Conservation (phyloP, 2,888 invertebrate species). For the Incurvaria masculella region DNA sequence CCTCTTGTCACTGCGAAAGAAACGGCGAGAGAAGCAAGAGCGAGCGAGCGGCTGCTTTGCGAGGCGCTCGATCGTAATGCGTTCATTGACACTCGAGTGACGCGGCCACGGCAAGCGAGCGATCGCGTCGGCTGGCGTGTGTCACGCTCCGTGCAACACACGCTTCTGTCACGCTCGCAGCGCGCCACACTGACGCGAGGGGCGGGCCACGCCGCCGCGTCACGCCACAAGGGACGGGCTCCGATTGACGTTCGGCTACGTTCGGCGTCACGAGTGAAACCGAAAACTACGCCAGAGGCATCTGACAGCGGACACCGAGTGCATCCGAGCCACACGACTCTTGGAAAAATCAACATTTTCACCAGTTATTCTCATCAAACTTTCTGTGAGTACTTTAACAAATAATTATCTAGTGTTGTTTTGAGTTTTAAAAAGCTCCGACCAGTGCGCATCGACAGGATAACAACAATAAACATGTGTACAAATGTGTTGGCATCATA, state of each 20-base stretch:
- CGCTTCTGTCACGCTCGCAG: neutral
- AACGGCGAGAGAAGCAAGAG: neutral
- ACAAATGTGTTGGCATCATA: too few relatives aligned
- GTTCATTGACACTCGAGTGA: too few relatives aligned
- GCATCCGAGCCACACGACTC: neutral
- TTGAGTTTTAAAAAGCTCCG: too few relatives aligned
- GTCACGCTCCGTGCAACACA: neutral
- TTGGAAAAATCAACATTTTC: neutral
- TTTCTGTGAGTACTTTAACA: neutral
- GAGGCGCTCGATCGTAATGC: neutral
- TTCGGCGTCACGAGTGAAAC: neutral
- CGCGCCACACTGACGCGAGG: neutral
- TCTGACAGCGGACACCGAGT: neutral
- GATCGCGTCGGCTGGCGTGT: too few relatives aligned
- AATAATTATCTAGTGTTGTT: too few relatives aligned
- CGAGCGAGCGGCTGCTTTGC: neutral
- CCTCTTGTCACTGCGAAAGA: too few relatives aligned
- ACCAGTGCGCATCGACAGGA: too few relatives aligned
- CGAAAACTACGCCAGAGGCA: neutral
- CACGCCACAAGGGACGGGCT: slow-evolving; percentile 1
- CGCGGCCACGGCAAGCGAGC: neutral
- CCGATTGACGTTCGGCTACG: slow-evolving; percentile 1
- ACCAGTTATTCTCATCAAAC: neutral
- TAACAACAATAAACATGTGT: too few relatives aligned
- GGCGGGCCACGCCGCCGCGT: neutral